These are phyloP conservation scores for Catharus minimus DNA, from an alignment of 2,113 vertebrate genomes.

Conservation along the genomic window DNA sequence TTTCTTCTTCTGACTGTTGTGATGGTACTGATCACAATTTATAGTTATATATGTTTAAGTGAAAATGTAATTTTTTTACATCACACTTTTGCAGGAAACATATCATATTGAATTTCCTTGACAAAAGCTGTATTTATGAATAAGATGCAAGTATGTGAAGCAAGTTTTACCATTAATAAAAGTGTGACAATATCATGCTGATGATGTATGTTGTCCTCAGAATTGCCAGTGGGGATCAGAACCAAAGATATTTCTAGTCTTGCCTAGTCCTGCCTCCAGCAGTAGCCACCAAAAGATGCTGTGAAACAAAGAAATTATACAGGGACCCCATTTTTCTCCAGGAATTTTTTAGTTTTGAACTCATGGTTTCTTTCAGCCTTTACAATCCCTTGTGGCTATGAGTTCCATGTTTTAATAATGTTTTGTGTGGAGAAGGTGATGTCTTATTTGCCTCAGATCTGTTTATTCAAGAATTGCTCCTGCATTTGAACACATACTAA, in stretches of 20 bases:
- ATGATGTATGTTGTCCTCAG: not conserved
- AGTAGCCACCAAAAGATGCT: not conserved
- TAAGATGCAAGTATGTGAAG: not conserved
- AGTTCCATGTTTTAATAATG: not conserved
- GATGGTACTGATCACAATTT: not conserved
- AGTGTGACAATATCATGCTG: not conserved
- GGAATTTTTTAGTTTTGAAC: not conserved
- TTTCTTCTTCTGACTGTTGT: conserved; percentile 28
- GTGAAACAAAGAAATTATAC: not conserved
- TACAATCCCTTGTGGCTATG: not conserved
- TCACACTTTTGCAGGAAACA: not conserved
- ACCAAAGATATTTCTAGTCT: not conserved
- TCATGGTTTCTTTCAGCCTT: not conserved
- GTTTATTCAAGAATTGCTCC: not conserved
- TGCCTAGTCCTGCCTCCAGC: not conserved
- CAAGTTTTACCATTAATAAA: not conserved
- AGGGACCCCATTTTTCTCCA: not conserved
- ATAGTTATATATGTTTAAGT: not conserved
- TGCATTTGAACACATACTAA: not conserved
- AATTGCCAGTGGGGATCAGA: not conserved
- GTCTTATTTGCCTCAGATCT: not conserved
- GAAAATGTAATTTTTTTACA: not conserved
- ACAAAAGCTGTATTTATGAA: not conserved
- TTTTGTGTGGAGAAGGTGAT: not conserved
- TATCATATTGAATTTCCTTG: not conserved